Evolutionary conservation across 2,113 vertebrate species (phyloP).

Genomic region (Quiscalus mexicanus): DNA sequence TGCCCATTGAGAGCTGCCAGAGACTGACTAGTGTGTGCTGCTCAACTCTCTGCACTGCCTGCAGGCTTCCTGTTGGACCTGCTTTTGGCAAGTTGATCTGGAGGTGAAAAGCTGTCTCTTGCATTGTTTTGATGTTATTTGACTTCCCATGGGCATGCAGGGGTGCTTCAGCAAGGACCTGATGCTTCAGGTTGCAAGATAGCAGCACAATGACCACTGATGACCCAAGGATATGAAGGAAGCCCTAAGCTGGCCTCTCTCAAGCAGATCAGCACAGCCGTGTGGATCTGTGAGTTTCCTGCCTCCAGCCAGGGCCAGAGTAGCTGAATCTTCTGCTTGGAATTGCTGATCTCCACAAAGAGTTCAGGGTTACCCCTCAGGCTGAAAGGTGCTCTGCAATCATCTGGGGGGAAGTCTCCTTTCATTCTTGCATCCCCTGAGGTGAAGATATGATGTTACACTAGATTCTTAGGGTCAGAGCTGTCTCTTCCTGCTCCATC

Average conservation of each 20-base stretch:
- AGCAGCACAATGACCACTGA: not conserved
- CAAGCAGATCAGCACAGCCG: not conserved
- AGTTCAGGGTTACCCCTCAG: not conserved
- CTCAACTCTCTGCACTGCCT: not conserved
- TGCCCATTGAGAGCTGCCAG: not conserved
- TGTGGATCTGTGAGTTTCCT: not conserved
- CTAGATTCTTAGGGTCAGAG: not conserved
- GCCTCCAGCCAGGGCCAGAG: not conserved
- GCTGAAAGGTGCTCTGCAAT: not conserved
- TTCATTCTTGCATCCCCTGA: not conserved
- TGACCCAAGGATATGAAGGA: not conserved
- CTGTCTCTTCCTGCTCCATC: not conserved
- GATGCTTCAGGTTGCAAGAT: not conserved
- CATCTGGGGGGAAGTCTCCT: not conserved
- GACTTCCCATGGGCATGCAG: not conserved
- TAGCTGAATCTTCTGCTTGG: not conserved
- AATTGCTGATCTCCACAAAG: not conserved
- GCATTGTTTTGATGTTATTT: not conserved
- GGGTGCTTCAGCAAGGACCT: not conserved
- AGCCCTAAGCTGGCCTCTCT: not conserved
- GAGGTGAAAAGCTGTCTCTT: not conserved
- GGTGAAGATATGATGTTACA: slow-evolving; percentile 20
- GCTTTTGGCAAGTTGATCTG: not conserved
- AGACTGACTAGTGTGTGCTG: not conserved
- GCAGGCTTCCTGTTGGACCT: not conserved